A percentile compares a stretch with the other conserved stretches of the same genome.
phyloP scores from a whole-genome alignment of 2,888 invertebrate species.

The Drepanosiphum platanoidis region DNA sequence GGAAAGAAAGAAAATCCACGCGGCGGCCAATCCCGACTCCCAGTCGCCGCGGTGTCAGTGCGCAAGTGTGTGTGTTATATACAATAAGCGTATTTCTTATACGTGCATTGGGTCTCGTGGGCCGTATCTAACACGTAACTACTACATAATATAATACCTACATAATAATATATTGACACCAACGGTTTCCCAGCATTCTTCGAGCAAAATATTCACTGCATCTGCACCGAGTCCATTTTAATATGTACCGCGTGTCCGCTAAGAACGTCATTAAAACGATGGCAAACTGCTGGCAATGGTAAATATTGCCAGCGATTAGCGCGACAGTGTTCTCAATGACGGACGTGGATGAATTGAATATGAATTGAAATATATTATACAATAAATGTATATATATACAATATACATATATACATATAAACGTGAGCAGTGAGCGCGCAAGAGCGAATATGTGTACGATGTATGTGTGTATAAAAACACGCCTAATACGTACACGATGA shows the following conservation, averaged over 20 bases:
- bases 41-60: too few relatives aligned
- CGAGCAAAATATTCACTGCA: constrained; percentile 25
- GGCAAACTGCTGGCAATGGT: constrained; percentile 51
- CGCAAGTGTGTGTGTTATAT: too few relatives aligned
- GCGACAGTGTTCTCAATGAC: constrained; percentile 53
- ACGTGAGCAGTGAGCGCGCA: not conserved
- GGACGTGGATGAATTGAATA: constrained; percentile 57
- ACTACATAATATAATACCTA: too few relatives aligned
- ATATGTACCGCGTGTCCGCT: constrained; percentile 47
- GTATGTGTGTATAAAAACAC: constrained; percentile 35
- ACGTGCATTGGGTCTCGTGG: too few relatives aligned
- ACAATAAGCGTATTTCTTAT: too few relatives aligned
- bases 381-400: not conserved
- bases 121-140: too few relatives aligned
- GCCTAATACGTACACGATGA: constrained; percentile 50
- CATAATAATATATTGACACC: constrained; percentile 2
- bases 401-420: not conserved
- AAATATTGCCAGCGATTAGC: constrained; percentile 53
- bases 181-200: constrained; percentile 35
- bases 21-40: too few relatives aligned
- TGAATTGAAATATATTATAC: constrained; percentile 44
- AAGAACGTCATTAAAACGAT: constrained; percentile 60
- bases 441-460: not conserved
- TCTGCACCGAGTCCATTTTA: constrained; percentile 3
- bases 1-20: too few relatives aligned